Evolutionary conservation across 2,888 invertebrate species (phyloP).

Genomic region (Pachydiplax longipennis): DNA sequence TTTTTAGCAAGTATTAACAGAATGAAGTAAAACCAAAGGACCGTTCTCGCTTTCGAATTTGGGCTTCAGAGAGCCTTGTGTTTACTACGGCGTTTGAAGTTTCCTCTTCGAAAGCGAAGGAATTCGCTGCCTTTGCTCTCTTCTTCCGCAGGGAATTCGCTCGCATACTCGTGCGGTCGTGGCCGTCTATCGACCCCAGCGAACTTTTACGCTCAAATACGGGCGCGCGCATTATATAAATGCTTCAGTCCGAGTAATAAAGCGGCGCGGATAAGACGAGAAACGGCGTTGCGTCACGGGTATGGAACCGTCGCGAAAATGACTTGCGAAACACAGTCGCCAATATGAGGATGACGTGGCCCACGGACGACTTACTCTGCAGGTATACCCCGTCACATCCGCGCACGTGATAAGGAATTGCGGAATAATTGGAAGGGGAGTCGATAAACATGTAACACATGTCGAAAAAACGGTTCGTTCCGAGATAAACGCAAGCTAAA

Average conservation of each 20-base stretch:
- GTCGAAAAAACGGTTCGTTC: no score
- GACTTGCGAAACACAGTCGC: not conserved
- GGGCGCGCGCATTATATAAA: not conserved
- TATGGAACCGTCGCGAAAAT: not conserved
- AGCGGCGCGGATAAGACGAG: not conserved
- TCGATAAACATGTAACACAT: not conserved
- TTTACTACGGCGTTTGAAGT: no score
- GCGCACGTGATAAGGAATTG: not conserved
- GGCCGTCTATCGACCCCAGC: not conserved
- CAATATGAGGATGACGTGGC: not conserved
- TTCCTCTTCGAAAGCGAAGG: not conserved
- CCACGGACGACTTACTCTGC: not conserved
- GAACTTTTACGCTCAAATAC: not conserved
- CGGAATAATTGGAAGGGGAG: not conserved
- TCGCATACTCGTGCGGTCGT: not conserved
- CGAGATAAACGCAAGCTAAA: no score
- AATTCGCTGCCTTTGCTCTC: not conserved
- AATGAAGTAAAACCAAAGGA: no score
- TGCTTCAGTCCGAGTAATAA: not conserved
- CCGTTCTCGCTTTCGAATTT: no score
- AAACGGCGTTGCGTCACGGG: not conserved
- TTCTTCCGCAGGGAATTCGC: not conserved
- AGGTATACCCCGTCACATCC: not conserved
- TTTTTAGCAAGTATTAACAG: no score
- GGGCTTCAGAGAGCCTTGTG: no score